Evolutionary conservation across 2,113 vertebrate species (phyloP).

Genomic region (Bambusicola thoracicus): DNA sequence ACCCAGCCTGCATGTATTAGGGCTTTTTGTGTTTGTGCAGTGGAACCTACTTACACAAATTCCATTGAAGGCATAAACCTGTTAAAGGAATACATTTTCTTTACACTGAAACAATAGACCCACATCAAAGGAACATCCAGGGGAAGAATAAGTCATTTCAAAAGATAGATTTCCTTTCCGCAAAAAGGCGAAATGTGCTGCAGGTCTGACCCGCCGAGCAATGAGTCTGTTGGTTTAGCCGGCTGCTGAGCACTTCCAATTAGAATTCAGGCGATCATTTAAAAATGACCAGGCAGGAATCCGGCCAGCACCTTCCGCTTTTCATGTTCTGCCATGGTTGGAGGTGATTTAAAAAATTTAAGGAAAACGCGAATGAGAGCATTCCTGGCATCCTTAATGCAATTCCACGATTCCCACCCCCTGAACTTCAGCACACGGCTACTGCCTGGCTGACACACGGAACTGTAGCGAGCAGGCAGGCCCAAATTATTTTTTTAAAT

Average conservation of each 20-base stretch:
- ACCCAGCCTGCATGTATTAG: slow-evolving; percentile 81
- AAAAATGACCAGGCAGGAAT: neutral
- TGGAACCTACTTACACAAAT: slow-evolving; percentile 79
- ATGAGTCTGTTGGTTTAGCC: slow-evolving; percentile 28
- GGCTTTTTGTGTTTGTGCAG: slow-evolving; percentile 82
- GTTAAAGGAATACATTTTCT: slow-evolving; percentile 78
- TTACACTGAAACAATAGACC: slow-evolving; percentile 78
- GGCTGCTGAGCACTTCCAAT: neutral
- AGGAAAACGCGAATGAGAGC: neutral
- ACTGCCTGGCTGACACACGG: neutral
- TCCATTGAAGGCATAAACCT: slow-evolving; percentile 79
- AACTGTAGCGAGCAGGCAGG: neutral
- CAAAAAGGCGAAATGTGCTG: slow-evolving; percentile 12
- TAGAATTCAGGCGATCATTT: neutral
- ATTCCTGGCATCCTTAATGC: neutral
- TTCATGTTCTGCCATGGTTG: neutral
- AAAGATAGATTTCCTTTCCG: slow-evolving; percentile 60
- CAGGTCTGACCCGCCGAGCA: slow-evolving; percentile 7
- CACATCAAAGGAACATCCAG: slow-evolving; percentile 66
- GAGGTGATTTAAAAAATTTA: neutral
- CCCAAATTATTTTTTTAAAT: neutral
- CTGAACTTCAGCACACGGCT: neutral
- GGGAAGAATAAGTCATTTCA: slow-evolving; percentile 67
- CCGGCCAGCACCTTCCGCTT: neutral
- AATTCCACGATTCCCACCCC: neutral